phyloP scores from a whole-genome alignment of 1,140 invertebrate species.

The Leptopilina boulardi region DNA sequence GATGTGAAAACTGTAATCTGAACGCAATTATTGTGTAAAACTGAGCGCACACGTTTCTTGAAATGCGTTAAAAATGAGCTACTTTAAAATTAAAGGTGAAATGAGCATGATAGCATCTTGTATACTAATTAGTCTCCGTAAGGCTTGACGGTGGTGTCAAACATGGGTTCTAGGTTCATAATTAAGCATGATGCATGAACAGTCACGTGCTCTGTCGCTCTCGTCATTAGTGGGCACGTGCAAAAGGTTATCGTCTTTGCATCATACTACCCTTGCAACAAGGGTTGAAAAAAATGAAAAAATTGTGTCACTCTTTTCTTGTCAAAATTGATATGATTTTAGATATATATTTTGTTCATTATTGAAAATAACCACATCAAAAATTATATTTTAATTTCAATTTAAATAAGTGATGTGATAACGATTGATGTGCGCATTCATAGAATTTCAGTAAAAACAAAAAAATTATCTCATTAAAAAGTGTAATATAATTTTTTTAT shows the following conservation, averaged over 20 bases:
- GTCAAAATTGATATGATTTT: background rate
- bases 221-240: slow-evolving; percentile 28
- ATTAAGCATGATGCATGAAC: slow-evolving; percentile 27
- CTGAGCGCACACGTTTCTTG: background rate
- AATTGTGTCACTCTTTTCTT: background rate
- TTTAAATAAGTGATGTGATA: too few species aligned
- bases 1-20: background rate
- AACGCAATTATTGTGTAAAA: background rate
- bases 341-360: background rate
- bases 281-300: slow-evolving; percentile 2
- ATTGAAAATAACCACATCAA: background rate
- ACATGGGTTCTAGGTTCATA: slow-evolving; percentile 14
- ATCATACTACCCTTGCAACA: background rate
- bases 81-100: slow-evolving; percentile 15
- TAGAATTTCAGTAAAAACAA: too few species aligned
- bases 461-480: too few species aligned
- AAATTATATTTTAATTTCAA: too few species aligned
- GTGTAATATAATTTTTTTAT: too few species aligned
- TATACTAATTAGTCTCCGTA: slow-evolving; percentile 25
- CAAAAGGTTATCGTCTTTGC: slow-evolving; percentile 5
- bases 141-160: slow-evolving; percentile 8
- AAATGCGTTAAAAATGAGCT: slow-evolving; percentile 29
- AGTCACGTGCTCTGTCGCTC: slow-evolving; percentile 26
- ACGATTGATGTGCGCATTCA: too few species aligned
- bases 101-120: slow-evolving; percentile 22